Evolutionary conservation across 2,113 vertebrate genomes (phyloP), one percentile per base, ranked within the genome.

Genomic region (Dolichallabes microphthalmus): DNA sequence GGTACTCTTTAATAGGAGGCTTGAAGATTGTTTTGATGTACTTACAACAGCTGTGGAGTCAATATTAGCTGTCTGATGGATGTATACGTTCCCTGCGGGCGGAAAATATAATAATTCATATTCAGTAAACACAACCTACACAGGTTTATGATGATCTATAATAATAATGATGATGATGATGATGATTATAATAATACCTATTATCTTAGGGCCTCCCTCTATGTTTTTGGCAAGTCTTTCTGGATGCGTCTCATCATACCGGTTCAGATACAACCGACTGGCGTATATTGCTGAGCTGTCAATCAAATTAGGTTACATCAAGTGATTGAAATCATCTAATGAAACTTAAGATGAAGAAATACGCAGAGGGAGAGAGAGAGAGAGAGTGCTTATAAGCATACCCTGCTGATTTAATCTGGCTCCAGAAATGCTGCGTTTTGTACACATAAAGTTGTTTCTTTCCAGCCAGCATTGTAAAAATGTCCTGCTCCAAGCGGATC

Each of bases 341-440:
- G 6, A 39, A 39, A 39, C 45, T 10, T 35, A 22, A 69, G 6
- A 69, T 27, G 12, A 3, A 71, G 14, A n/a, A 53, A 55, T 12
- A 71, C 13, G 27, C 30, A 10, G 19, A 35, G 25, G 68, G 7
- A 76, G 14, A 35, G 17, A 5, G 39, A 39, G 39, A 39, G 39
- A 45, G 45, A 6, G 45, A 45, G 27, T 9, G 30, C 2, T 71
- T 12, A 3, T 45, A 35, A 27, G 52, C 94, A 95, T 93, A 99
- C 98, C 98, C 98, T 50, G 98, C 98, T 4, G 98, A 99, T 89
- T 99, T 99, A 91, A 99, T 99, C 93, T 99, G 98, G 92, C 98
- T 99, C 98, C 98, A 99, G 94, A 98, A 98, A 3, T 96, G 92
- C 7, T 97, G 95, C 0, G 96, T 99, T 92, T 97, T 97, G 91